phyloP scores from a whole-genome alignment of 2,113 vertebrate genomes.

The Pan troglodytes region NHGRI_mPanTro3-v2.1_pri NC_072403.2:171607001-171607500 shows the following conservation, averaged over 20 bases:
- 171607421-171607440: too few relatives aligned
- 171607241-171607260: neutral
- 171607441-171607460: neutral
- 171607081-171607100: neutral
- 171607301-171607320: neutral
- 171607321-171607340: neutral
- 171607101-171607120: neutral
- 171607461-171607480: neutral
- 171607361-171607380: neutral
- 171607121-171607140: neutral
- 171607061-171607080: neutral
- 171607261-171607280: neutral
- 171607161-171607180: neutral
- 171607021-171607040: neutral
- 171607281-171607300: neutral
- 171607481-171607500: neutral
- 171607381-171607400: neutral
- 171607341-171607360: neutral
- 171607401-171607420: neutral
- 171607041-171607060: neutral
- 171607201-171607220: neutral
- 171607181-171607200: neutral
- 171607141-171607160: neutral
- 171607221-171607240: neutral
- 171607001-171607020: neutral